Conservation (phyloP, 2,888 invertebrate genomes). For the Napeogenes sylphis region DNA sequence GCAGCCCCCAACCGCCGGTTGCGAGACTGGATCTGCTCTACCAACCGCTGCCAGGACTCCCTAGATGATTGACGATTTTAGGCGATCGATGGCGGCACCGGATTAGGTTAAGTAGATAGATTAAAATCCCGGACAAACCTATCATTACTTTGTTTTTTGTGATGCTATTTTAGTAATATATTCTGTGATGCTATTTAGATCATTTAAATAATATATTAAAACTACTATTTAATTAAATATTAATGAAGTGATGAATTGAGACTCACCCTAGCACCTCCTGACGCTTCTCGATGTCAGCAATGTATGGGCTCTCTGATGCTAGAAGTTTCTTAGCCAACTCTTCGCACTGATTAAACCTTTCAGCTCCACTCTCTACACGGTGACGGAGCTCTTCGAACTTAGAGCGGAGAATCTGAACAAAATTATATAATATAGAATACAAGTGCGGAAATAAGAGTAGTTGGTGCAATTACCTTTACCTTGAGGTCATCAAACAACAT, state of each 20-base stretch:
- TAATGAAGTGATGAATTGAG: too few species aligned
- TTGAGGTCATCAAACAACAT: neutral
- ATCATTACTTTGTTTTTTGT: too few species aligned
- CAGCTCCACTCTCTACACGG: constrained; percentile 92
- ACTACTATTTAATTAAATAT: too few species aligned
- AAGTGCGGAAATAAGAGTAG: too few species aligned
- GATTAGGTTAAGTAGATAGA: too few species aligned
- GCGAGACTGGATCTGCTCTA: constrained; percentile 90
- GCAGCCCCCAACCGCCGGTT: constrained; percentile 94
- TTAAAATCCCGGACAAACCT: too few species aligned
- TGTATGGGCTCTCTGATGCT: constrained; percentile 90
- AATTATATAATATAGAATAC: neutral
- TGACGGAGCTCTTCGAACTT: constrained; percentile 96
- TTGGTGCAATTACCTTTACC: neutral
- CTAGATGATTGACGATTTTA: constrained; percentile 43
- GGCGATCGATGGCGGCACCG: neutral
- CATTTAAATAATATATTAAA: too few species aligned
- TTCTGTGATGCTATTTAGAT: too few species aligned
- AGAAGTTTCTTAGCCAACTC: constrained; percentile 92
- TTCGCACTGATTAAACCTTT: constrained; percentile 93
- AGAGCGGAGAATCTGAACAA: constrained; percentile 84
- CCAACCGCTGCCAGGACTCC: constrained; percentile 90
- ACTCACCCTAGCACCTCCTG: constrained; percentile 91
- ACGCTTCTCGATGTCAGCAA: constrained; percentile 88
- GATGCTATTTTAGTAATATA: too few species aligned